Conservation (phyloP, 1,140 invertebrate species). For the Cheumatopsyche charites region DNA sequence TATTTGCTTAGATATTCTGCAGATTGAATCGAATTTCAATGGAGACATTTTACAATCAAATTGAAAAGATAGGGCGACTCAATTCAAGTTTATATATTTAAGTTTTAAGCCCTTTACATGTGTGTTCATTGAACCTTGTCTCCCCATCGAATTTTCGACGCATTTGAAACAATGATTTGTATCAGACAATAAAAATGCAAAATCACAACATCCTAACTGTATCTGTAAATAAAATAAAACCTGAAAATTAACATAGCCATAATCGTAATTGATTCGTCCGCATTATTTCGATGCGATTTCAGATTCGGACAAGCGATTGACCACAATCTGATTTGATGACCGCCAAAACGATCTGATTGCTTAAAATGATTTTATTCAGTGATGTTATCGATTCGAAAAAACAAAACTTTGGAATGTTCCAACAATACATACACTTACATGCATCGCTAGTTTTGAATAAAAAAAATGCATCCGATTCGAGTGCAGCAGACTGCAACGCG, state of each 20-base stretch:
- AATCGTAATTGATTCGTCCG: slow-evolving; percentile 16
- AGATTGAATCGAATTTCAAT: background rate
- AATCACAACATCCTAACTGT: too few relatives aligned
- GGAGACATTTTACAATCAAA: background rate
- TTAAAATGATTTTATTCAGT: too few relatives aligned
- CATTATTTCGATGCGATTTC: background rate
- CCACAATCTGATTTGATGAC: too few relatives aligned
- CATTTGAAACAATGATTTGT: slow-evolving; percentile 9
- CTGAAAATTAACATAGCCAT: slow-evolving; percentile 1
- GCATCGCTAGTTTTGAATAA: slow-evolving; percentile 23
- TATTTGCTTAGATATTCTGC: background rate
- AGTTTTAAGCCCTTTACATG: background rate
- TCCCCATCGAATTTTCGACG: slow-evolving; percentile 4
- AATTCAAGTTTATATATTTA: background rate
- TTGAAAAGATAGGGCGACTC: slow-evolving; percentile 2
- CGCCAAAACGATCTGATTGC: too few relatives aligned
- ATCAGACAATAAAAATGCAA: slow-evolving; percentile 38
- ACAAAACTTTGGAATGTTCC: slow-evolving; percentile 1
- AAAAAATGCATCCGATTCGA: slow-evolving; percentile 33
- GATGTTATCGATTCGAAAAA: too few relatives aligned
- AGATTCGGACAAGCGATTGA: too few relatives aligned
- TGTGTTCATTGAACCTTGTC: slow-evolving; percentile 1
- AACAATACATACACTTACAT: slow-evolving; percentile 28
- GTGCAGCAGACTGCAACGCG: slow-evolving; percentile 30
- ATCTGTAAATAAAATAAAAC: too few relatives aligned